Conservation (phyloP, 2,113 vertebrate species). For the Hiodon alosoides region DNA sequence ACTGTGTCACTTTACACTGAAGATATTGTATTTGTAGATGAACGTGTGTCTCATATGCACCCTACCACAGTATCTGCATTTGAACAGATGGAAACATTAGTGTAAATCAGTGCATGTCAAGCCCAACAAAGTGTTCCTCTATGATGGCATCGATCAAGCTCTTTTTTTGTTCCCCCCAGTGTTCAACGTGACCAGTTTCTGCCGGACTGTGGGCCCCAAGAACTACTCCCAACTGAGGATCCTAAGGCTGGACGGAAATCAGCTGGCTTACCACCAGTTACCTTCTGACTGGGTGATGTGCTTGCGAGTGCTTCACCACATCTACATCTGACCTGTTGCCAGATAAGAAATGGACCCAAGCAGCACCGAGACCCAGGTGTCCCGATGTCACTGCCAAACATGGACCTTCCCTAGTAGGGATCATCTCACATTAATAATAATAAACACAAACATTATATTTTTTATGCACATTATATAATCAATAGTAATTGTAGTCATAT, state of each 20-base stretch:
- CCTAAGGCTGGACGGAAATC: conserved; percentile 65
- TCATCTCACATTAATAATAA: no score
- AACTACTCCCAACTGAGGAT: conserved; percentile 62
- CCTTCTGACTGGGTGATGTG: conserved; percentile 63
- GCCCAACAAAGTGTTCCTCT: neutral
- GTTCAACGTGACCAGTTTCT: conserved; percentile 65
- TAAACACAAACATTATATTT: no score
- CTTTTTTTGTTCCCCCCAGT: conserved; percentile 39
- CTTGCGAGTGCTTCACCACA: conserved; percentile 53
- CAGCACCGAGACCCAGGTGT: neutral
- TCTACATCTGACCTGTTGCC: conserved; percentile 50
- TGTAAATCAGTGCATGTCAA: no score
- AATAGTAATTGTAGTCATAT: no score
- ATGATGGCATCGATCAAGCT: neutral
- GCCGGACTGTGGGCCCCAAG: conserved; percentile 52
- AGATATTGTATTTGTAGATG: no score
- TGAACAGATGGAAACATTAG: neutral
- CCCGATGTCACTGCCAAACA: neutral
- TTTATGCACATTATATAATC: no score
- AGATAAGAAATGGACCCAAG: neutral
- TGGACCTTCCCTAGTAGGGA: neutral
- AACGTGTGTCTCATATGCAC: no score
- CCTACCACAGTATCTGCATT: neutral
- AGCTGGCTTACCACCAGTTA: conserved; percentile 52
- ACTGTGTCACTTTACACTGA: no score